phyloP scores from a whole-genome alignment of 1,140 invertebrate species.

The Oncopeltus fasciatus region DNA sequence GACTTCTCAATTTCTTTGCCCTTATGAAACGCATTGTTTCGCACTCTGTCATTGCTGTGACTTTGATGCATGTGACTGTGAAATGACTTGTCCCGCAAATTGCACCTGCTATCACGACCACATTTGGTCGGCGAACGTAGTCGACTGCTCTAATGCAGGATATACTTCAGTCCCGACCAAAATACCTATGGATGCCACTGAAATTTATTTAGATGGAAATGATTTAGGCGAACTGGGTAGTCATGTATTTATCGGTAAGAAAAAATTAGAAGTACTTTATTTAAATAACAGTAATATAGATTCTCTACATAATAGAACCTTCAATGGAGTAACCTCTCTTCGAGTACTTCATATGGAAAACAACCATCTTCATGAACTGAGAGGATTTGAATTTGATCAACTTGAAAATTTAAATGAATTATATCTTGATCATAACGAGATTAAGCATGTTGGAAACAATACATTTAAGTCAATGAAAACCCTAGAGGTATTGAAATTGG shows the following conservation, averaged over 20 bases:
- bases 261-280: slow-evolving; percentile 36
- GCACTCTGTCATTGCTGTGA: slow-evolving; percentile 47
- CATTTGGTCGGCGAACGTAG: slow-evolving; percentile 38
- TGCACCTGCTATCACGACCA: slow-evolving; percentile 39
- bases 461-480: slow-evolving; percentile 35
- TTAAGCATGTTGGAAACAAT: slow-evolving; percentile 31
- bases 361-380: slow-evolving; percentile 33
- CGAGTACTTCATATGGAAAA: slow-evolving; percentile 35
- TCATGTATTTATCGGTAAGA: slow-evolving; percentile 40
- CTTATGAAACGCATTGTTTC: slow-evolving; percentile 42
- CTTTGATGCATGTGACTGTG: slow-evolving; percentile 42
- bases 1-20: slow-evolving; percentile 45
- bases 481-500: slow-evolving; percentile 34
- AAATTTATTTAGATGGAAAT: slow-evolving; percentile 40
- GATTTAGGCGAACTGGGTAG: slow-evolving; percentile 33
- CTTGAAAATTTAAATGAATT: slow-evolving; percentile 34
- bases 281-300: slow-evolving; percentile 36
- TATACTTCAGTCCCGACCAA: slow-evolving; percentile 32
- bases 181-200: slow-evolving; percentile 43
- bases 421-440: slow-evolving; percentile 36
- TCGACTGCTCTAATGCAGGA: slow-evolving; percentile 33
- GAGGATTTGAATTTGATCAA: slow-evolving; percentile 38
- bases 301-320: slow-evolving; percentile 38
- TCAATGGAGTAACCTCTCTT: slow-evolving; percentile 37
- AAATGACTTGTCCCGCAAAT: slow-evolving; percentile 38